A percentile compares a stretch with the other conserved stretches of the same genome.
phyloP scores from a whole-genome alignment of 2,888 invertebrate genomes.

The Drosophila austrosaltans region DNA sequence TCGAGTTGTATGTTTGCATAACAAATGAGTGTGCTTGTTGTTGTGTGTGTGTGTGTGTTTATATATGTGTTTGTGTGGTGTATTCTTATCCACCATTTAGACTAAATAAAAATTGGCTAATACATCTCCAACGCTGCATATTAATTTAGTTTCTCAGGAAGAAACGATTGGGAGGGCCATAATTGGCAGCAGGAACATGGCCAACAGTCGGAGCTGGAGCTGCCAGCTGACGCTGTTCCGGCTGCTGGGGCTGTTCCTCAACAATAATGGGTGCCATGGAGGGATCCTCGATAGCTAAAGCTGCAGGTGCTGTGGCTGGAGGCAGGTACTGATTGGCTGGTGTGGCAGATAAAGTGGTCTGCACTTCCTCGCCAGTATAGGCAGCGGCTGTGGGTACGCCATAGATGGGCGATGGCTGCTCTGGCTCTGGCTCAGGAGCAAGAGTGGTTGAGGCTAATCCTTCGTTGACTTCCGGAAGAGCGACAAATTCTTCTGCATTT shows the following conservation, averaged over 20 bases:
- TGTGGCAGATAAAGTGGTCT: conserved; percentile 59
- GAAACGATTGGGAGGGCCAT: conserved; percentile 87
- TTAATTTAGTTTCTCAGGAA: conserved; percentile 70
- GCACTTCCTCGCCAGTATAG: conserved; percentile 60
- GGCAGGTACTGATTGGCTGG: conserved; percentile 75
- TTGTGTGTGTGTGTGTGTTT: conserved; percentile 41
- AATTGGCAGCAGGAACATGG: conserved; percentile 83
- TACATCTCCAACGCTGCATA: conserved; percentile 1
- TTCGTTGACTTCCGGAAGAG: conserved; percentile 58
- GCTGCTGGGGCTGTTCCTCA: conserved; percentile 58
- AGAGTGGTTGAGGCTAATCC: conserved; percentile 61
- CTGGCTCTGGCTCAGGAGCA: conserved; percentile 58
- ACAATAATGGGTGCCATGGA: conserved; percentile 73
- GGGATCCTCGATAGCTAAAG: conserved; percentile 54
- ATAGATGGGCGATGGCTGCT: conserved; percentile 63
- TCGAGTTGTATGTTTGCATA: conserved; percentile 34
- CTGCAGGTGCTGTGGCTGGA: conserved; percentile 63
- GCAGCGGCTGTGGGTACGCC: conserved; percentile 63
- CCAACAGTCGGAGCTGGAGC: conserved; percentile 37
- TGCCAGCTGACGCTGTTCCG: conserved; percentile 55
- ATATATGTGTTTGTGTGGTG: conserved; percentile 32
- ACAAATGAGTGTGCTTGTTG: conserved; percentile 25
- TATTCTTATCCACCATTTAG: conserved; percentile 54
- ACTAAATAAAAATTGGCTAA: conserved; percentile 53
- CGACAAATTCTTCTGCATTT: conserved; percentile 50